These are phyloP conservation scores for Cerastoderma edule DNA, from an alignment of 2,888 invertebrate species.

Conservation along the genomic window DNA sequence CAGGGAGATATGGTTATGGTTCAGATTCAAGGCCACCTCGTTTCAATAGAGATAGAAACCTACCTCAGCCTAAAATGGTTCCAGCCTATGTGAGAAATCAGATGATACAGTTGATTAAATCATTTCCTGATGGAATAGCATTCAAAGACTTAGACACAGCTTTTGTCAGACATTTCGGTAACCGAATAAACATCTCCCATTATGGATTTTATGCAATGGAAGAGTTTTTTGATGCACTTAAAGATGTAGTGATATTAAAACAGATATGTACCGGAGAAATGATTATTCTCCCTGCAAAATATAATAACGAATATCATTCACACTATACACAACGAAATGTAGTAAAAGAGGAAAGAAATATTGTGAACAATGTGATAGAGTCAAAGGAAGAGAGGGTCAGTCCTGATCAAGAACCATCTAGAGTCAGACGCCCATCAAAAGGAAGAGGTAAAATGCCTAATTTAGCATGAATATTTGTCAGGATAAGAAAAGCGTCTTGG, in stretches of 20 bases:
- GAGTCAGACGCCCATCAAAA: too few relatives aligned
- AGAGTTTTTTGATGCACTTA: conserved; percentile 62
- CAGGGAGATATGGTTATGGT: not conserved
- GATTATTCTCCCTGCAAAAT: too few relatives aligned
- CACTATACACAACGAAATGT: too few relatives aligned
- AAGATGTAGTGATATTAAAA: conserved; percentile 62
- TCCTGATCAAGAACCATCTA: too few relatives aligned
- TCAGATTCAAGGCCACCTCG: conserved; percentile 11
- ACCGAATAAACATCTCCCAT: conserved; percentile 56
- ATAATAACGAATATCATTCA: too few relatives aligned
- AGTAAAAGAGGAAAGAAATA: too few relatives aligned
- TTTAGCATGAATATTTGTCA: too few relatives aligned
- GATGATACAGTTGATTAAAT: conserved; percentile 62
- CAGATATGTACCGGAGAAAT: too few relatives aligned
- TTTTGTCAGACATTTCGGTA: conserved; percentile 67
- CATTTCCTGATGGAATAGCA: conserved; percentile 64
- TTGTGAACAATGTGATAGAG: too few relatives aligned
- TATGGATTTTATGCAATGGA: conserved; percentile 66
- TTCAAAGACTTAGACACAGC: conserved; percentile 64
- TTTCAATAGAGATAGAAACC: conserved; percentile 18
- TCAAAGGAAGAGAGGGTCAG: too few relatives aligned
- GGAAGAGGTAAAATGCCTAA: too few relatives aligned
- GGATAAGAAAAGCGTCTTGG: too few relatives aligned
- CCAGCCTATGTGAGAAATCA: conserved; percentile 64
- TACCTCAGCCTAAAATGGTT: conserved; percentile 45